Evolutionary conservation across 1,140 invertebrate species (phyloP).

Genomic region (Lepidurus packardi): DNA sequence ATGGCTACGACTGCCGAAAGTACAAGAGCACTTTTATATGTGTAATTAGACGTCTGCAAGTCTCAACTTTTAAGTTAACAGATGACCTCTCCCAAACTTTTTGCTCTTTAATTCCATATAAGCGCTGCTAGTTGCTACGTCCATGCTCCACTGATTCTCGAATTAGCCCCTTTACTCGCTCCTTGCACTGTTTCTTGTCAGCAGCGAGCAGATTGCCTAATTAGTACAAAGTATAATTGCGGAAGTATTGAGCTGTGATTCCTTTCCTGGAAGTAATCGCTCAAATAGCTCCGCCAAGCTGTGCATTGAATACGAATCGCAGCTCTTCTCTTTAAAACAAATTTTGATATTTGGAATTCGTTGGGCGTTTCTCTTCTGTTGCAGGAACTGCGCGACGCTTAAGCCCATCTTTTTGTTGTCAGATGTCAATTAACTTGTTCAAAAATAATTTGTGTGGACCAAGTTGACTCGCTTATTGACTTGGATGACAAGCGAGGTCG

Average conservation of each 20-base stretch:
- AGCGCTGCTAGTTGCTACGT: neutral
- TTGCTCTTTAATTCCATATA: slow-evolving; percentile 19
- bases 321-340: neutral
- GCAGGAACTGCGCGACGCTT: neutral
- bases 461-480: neutral
- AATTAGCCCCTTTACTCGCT: neutral
- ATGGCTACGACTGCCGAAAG: neutral
- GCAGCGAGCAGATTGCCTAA: slow-evolving; percentile 8
- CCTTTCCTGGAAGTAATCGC: neutral
- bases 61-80: neutral
- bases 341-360: neutral
- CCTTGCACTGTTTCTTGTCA: slow-evolving; percentile 13
- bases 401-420: slow-evolving; percentile 4
- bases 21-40: too few species aligned
- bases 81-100: neutral
- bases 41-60: too few species aligned
- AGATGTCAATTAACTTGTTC: neutral
- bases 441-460: neutral
- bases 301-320: neutral
- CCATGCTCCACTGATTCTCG: neutral
- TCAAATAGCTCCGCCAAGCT: neutral
- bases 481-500: neutral
- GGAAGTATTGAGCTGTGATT: neutral
- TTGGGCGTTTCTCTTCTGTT: neutral
- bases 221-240: neutral